Evolutionary conservation across 1,140 invertebrate genomes (phyloP), one percentile per base, ranked within the genome.

Genomic region (Bombus superbus): DNA sequence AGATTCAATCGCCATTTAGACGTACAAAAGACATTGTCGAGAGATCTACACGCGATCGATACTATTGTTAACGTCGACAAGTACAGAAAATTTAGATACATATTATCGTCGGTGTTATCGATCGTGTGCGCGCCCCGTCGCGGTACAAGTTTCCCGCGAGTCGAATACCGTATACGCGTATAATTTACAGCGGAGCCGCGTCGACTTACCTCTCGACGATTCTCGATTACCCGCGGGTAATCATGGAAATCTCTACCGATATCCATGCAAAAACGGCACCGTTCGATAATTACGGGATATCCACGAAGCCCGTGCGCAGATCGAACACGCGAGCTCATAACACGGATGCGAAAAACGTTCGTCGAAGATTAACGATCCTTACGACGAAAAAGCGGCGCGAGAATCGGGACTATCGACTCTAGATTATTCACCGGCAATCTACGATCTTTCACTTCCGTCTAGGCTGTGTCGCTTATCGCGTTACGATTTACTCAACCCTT

Each of bases 261-360:
- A 78, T 78, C 40, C 42, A 78, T 42, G 59, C 57, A 78, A 78
- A 64, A 78, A 64, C 38, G 3, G 38, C 75, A 28, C 57, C 38
- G 75, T 78, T 66, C 75, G 75, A 64, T 78, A 78, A 78, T 78
- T 78, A 44, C 38, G 75, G 75, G 44, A 75, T 75, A 53, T n/a
- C 32, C 25, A 35, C 3, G 32, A 53, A 38, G 44, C 13, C n/a
- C 59, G 47, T n/a, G 22, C 32, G 35, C 10, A 5, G 53, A 15
- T 25, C 9, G 32, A 25, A 28, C 59, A 64, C 57, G 38, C 75
- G 74, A n/a, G 38, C 57, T 44, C n/a, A 32, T 47, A 44, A 44
- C 15, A 42, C 8, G 6, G 13, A 15, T 32, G 57, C 18, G 64
- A 78, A 62, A 62, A 78, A 15, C 38, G 9, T 28, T 9, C 13